Evolutionary conservation across 1,140 invertebrate genomes (phyloP).

Genomic region (Drosophila persimilis): DNA sequence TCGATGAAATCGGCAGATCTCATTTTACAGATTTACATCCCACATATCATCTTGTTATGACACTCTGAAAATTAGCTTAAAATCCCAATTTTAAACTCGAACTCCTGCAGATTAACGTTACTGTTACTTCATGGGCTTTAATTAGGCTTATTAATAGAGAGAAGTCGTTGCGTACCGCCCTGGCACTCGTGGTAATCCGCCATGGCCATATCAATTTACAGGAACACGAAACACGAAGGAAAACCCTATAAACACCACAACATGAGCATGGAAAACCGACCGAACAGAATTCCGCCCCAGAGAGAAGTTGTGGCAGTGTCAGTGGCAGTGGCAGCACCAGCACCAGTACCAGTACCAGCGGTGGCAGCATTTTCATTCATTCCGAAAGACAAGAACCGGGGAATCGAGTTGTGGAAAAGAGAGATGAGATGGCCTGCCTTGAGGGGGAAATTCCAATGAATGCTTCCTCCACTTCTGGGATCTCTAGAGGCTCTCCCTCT

Average conservation of each 20-base stretch:
- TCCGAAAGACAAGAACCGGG: conserved; percentile 54
- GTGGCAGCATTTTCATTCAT: conserved; percentile 70
- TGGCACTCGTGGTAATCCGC: conserved; percentile 18
- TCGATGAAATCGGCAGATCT: neutral
- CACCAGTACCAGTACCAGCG: neutral
- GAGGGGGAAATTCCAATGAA: conserved; percentile 38
- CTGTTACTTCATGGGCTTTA: conserved; percentile 30
- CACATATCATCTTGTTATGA: no score
- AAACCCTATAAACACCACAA: conserved; percentile 38
- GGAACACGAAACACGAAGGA: conserved; percentile 34
- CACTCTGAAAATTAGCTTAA: neutral
- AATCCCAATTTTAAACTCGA: neutral
- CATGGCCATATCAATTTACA: conserved; percentile 69
- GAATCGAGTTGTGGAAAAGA: conserved; percentile 36
- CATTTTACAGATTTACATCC: no score
- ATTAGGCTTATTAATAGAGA: conserved; percentile 58
- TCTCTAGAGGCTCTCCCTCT: conserved; percentile 60
- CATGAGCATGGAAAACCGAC: conserved; percentile 11
- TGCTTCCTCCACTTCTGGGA: conserved; percentile 44
- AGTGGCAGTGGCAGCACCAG: conserved; percentile 21
- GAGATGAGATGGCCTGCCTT: neutral
- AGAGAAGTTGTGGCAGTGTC: conserved; percentile 40
- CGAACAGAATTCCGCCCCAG: conserved; percentile 24
- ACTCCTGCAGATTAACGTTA: conserved; percentile 10
- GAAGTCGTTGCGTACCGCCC: conserved; percentile 39